Conservation (phyloP, 2,888 invertebrate genomes). For the Trissoscelio sp. region DNA sequence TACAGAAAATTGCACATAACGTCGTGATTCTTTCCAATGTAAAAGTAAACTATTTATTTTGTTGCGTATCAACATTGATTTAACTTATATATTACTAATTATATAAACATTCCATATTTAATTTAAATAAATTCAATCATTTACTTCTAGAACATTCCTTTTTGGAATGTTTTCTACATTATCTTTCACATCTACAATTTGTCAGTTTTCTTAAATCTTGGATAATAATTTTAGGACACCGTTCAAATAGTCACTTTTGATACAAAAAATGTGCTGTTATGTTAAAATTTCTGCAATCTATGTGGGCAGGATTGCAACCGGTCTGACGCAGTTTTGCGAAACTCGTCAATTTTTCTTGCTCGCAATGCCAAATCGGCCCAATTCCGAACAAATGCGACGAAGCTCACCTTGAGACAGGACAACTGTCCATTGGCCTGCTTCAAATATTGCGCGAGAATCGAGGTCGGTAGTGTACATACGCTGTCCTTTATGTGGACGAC, state of each 20-base stretch:
- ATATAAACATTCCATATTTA: no score
- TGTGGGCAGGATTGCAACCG: constrained; percentile 57
- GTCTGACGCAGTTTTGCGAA: constrained; percentile 58
- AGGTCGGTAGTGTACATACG: constrained; percentile 91
- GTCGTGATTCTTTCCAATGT: no score
- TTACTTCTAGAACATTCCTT: no score
- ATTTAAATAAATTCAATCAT: no score
- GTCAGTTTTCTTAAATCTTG: no score
- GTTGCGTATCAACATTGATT: no score
- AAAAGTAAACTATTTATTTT: no score
- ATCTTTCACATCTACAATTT: no score
- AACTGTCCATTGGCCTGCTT: constrained; percentile 93
- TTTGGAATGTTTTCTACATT: no score
- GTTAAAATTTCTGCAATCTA: constrained; percentile 63
- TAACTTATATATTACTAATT: no score
- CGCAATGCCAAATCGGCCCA: constrained; percentile 63
- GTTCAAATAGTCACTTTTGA: constrained; percentile 4
- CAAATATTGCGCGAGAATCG: constrained; percentile 92
- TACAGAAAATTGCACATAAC: constrained; percentile 31
- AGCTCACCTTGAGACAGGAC: constrained; percentile 91
- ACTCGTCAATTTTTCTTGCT: constrained; percentile 59
- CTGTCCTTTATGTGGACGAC: constrained; percentile 93
- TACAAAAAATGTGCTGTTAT: constrained; percentile 24
- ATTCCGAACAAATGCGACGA: constrained; percentile 60
- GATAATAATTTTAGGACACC: neutral